Evolutionary conservation across 1,140 invertebrate species (phyloP).

Genomic region (Ditylenchus dipsaci): DNA sequence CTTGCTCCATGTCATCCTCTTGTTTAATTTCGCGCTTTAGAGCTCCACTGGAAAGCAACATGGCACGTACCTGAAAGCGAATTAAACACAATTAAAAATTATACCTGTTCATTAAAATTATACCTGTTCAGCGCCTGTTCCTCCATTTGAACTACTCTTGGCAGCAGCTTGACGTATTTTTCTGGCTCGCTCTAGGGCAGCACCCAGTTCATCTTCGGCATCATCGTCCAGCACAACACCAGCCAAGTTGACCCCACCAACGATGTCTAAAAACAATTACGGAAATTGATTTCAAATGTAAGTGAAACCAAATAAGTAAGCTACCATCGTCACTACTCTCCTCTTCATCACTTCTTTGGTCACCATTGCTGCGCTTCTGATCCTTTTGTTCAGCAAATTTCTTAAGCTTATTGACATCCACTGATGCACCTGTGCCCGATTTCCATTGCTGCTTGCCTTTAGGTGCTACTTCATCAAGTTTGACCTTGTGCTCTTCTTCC

Average conservation of each 20-base stretch:
- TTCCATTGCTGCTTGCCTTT: conserved; percentile 25
- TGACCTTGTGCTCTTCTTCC: conserved; percentile 14
- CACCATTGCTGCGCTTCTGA: not conserved
- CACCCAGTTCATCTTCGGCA: conserved; percentile 42
- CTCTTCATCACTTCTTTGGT: not conserved
- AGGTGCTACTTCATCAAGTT: not conserved
- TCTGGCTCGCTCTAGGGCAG: conserved; percentile 25
- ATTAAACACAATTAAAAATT: too few species aligned
- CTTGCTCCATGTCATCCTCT: not conserved
- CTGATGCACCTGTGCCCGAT: conserved; percentile 26
- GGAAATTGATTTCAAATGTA: conserved; percentile 2
- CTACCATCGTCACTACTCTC: not conserved
- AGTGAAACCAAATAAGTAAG: not conserved
- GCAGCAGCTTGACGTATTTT: conserved; percentile 26
- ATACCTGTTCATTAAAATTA: too few species aligned
- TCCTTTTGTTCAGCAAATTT: conserved; percentile 9
- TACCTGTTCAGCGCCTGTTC: conserved; percentile 10
- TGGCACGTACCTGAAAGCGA: conserved; percentile 15
- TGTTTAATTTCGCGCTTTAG: conserved; percentile 34
- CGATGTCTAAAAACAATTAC: conserved; percentile 21
- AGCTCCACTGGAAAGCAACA: conserved; percentile 12
- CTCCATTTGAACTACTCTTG: not conserved
- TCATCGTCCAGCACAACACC: conserved; percentile 40
- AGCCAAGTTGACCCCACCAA: conserved; percentile 15
- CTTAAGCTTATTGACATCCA: conserved; percentile 19